These are phyloP conservation scores for Coleophora deauratella DNA, from an alignment of 2,888 invertebrate genomes.

Conservation along the genomic window DNA sequence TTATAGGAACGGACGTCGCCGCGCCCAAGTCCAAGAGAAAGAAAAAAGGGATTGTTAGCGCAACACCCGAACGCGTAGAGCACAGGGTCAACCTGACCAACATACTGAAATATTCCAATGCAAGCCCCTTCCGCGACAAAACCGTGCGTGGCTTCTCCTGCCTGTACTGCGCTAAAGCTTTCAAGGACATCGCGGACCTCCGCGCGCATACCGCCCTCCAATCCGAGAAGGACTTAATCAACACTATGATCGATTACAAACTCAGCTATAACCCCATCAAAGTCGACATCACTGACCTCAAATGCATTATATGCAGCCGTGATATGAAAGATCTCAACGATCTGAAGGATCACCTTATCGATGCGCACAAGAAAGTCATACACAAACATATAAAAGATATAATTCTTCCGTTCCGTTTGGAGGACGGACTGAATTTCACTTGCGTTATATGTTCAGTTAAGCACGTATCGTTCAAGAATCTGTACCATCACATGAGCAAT, in stretches of 20 bases:
- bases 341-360: slow-evolving; percentile 50
- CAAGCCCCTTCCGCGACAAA: slow-evolving; percentile 64
- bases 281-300: slow-evolving; percentile 54
- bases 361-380: slow-evolving; percentile 49
- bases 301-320: slow-evolving; percentile 46
- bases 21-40: slow-evolving; percentile 52
- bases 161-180: slow-evolving; percentile 57
- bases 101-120: slow-evolving; percentile 64
- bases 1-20: slow-evolving; percentile 61
- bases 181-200: slow-evolving; percentile 46
- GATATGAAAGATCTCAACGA: slow-evolving; percentile 51
- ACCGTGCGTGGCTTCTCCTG: slow-evolving; percentile 62
- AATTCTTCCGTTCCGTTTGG: slow-evolving; percentile 57
- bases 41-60: slow-evolving; percentile 57
- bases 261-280: slow-evolving; percentile 66
- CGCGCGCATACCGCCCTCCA: slow-evolving; percentile 51
- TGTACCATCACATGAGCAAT: slow-evolving; percentile 65
- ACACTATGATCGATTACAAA: slow-evolving; percentile 63
- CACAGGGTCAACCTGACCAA: slow-evolving; percentile 64
- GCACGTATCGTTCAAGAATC: slow-evolving; percentile 61
- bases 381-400: slow-evolving; percentile 61
- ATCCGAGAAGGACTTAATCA: slow-evolving; percentile 56
- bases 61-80: slow-evolving; percentile 62
- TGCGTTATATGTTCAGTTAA: slow-evolving; percentile 58
- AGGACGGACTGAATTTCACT: slow-evolving; percentile 48